phyloP scores from a whole-genome alignment of 2,113 vertebrate species.

The Aphyosemion australe region DNA sequence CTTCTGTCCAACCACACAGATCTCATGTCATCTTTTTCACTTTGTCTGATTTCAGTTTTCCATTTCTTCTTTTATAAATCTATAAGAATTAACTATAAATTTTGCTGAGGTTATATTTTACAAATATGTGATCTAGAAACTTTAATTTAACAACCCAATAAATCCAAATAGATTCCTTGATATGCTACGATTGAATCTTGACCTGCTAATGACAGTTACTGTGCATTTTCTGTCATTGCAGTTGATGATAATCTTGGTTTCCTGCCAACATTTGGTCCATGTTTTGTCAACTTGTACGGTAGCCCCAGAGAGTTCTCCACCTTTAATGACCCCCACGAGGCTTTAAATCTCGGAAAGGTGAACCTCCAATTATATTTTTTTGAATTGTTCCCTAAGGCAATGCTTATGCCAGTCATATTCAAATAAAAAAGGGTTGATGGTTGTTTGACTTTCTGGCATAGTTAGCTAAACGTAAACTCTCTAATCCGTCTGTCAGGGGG shows the following conservation, averaged over 20 bases:
- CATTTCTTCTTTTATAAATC: too few species aligned
- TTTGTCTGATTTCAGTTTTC: not conserved
- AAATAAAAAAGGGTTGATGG: too few species aligned
- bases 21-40: not conserved
- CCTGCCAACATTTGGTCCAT: slow-evolving; percentile 93
- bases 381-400: too few species aligned
- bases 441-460: not conserved
- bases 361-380: not conserved
- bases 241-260: slow-evolving; percentile 93
- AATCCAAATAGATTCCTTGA: too few species aligned
- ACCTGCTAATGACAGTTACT: not conserved
- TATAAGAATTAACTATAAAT: too few species aligned
- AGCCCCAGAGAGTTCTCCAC: slow-evolving; percentile 92
- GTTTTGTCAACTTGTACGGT: slow-evolving; percentile 95
- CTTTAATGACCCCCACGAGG: slow-evolving; percentile 90
- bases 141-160: not conserved
- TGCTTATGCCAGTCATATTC: too few species aligned
- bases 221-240: slow-evolving; percentile 60
- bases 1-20: not conserved
- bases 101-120: too few species aligned
- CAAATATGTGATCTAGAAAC: too few species aligned
- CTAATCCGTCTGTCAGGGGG: slow-evolving; percentile 77
- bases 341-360: slow-evolving; percentile 92
- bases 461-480: too few species aligned
- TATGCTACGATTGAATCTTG: too few species aligned